Percentiles rank a stretch among this genome's conserved stretches.
These are phyloP conservation scores for Dastarcus helophoroides DNA, from an alignment of 2,888 invertebrate genomes.

Conservation along the genomic window DNA sequence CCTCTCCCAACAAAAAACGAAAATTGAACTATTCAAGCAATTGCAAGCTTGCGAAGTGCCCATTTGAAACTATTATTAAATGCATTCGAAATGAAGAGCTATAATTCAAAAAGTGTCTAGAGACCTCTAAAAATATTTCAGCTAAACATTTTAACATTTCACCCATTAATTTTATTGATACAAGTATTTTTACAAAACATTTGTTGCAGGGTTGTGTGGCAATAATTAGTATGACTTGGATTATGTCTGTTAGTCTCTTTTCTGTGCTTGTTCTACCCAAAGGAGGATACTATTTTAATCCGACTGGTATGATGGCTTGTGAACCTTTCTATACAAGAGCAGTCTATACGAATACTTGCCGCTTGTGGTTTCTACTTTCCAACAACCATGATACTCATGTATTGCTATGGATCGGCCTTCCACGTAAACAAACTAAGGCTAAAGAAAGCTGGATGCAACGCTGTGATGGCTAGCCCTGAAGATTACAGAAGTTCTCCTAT, in stretches of 20 bases:
- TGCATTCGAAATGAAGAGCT: no score
- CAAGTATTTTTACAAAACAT: no score
- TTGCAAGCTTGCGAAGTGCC: no score
- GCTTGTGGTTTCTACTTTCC: slow-evolving; percentile 85
- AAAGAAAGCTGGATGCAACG: slow-evolving; percentile 37
- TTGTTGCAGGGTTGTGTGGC: slow-evolving; percentile 76
- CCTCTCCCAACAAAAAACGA: no score
- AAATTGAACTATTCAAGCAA: no score
- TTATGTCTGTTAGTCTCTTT: slow-evolving; percentile 71
- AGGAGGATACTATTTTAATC: slow-evolving; percentile 81
- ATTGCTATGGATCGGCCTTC: slow-evolving; percentile 82
- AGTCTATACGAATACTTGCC: slow-evolving; percentile 61
- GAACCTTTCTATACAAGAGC: slow-evolving; percentile 80
- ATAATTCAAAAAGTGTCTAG: no score
- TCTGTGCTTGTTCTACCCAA: slow-evolving; percentile 71
- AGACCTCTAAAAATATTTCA: no score
- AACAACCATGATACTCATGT: slow-evolving; percentile 85
- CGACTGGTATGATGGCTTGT: slow-evolving; percentile 74
- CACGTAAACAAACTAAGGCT: slow-evolving; percentile 73
- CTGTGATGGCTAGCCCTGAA: slow-evolving; percentile 37
- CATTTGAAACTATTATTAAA: no score
- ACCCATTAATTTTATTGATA: no score
- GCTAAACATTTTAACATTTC: no score
- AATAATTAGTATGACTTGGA: slow-evolving; percentile 76
- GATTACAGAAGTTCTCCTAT: slow-evolving; percentile 38